A percentile compares a stretch with the other conserved stretches of the same genome.
phyloP scores from a whole-genome alignment of 2,797 vertebrate genomes.

The Muscicapa comitata region DNA sequence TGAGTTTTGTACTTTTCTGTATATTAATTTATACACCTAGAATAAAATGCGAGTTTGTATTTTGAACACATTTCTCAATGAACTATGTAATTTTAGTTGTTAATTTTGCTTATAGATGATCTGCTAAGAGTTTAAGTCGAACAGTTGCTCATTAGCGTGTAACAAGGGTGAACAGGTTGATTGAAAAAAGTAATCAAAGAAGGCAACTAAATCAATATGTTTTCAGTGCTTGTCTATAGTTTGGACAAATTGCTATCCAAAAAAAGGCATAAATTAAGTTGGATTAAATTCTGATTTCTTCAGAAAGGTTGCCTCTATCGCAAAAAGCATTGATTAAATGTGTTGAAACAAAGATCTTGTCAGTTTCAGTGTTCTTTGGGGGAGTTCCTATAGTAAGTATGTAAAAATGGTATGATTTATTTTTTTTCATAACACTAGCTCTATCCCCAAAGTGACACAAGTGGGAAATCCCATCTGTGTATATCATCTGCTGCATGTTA shows the following conservation, averaged over 20 bases:
- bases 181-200: not conserved
- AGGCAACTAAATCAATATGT: not conserved
- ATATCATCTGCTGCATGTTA: slow-evolving; percentile 68
- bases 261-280: not conserved
- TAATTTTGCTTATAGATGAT: not conserved
- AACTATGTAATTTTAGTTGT: not conserved
- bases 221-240: not conserved
- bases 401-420: not conserved
- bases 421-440: not conserved
- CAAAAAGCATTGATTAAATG: not conserved
- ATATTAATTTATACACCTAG: not conserved
- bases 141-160: not conserved
- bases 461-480: slow-evolving; percentile 67
- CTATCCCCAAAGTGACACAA: not conserved
- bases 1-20: not conserved
- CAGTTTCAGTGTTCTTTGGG: not conserved
- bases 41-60: not conserved
- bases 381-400: not conserved
- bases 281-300: not conserved
- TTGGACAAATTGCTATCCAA: not conserved
- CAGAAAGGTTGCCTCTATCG: not conserved
- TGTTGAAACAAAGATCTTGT: slow-evolving; percentile 7
- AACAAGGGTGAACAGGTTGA: not conserved
- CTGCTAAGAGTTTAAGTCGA: not conserved
- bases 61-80: not conserved